Conservation (phyloP, 2,113 vertebrate species). For the Cyanoramphus novaezelandiae region DNA sequence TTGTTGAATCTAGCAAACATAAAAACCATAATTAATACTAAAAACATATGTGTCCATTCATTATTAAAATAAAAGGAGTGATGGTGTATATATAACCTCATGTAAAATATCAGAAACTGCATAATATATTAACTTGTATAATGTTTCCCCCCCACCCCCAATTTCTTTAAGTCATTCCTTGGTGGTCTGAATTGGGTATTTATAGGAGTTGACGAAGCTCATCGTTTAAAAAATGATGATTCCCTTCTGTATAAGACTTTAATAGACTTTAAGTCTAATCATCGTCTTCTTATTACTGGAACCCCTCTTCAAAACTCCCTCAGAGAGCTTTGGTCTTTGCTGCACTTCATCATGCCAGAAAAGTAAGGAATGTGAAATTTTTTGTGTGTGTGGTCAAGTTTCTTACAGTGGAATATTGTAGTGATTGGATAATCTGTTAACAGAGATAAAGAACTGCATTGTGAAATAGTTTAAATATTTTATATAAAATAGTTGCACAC, state of each 20-base stretch:
- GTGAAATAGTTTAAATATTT: neutral
- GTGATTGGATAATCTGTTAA: neutral
- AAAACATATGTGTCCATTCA: neutral
- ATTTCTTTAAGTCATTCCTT: constrained; percentile 86
- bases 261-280: constrained; percentile 96
- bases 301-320: constrained; percentile 96
- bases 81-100: neutral
- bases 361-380: constrained; percentile 83
- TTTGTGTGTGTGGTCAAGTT: neutral
- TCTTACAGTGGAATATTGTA: neutral
- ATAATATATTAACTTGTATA: constrained; percentile 1
- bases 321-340: constrained; percentile 96
- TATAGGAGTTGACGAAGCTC: neutral
- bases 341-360: constrained; percentile 99
- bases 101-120: constrained; percentile 3
- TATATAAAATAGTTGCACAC: neutral
- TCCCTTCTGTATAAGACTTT: constrained; percentile 97
- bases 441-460: neutral
- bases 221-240: constrained; percentile 87
- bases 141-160: neutral
- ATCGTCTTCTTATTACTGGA: constrained; percentile 95
- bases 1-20: neutral
- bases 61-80: constrained; percentile 8
- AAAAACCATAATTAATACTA: neutral
- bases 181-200: constrained; percentile 89